Base-by-base conservation (phyloP, 1,140 invertebrate genomes). In the Drosophila subobscura region DNA sequence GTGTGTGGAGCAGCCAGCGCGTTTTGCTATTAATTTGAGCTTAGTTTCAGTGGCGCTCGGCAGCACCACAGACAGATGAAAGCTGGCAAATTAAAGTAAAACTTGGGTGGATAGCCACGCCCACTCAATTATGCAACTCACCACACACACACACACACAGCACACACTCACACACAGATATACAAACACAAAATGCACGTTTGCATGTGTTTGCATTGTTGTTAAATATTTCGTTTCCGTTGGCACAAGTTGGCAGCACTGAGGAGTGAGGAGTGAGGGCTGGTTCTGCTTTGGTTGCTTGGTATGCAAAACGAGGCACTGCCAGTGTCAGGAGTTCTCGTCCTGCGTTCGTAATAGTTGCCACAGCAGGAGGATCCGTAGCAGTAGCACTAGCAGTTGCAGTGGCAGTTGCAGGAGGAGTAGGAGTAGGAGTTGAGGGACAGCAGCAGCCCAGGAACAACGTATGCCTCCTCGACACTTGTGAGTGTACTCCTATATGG, bases 161-260 rank as follows among this genome's bases (percentile, higher is more conserved):
- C 40, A 25, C 2, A 10, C 55, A 57, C 3, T 47, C 27, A 56
- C 1, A 14, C 40, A 10, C 37, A 55, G 3, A 23, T 20, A 22
- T 23, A 51, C 58, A 64, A 65, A 66, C 40, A 29, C 61, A 50
- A 8, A 51, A 25, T 27, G 5, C 16, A 46, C 61, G 61, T 68
- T 60, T 67, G 59, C 37, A 55, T 55, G 56, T 49, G 71, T 74
- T 74, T 79, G 83, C 83, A 72, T 89, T 89, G 84, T 88, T 88
- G 84, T 88, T 88, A 88, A 88, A 88, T 88, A 89, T 88, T 88
- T 88, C 84, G 84, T 88, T 88, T 88, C 83, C 83, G 83, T 77
- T 81, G 67, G 81, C 81, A 66, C 27, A 86, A 79, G 78, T 84
- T 79, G 80, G 54, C 7, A 42, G 52, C 5, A 22, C 8, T 3